Evolutionary conservation across 2,888 invertebrate genomes (phyloP).

Genomic region (Apamea monoglypha): DNA sequence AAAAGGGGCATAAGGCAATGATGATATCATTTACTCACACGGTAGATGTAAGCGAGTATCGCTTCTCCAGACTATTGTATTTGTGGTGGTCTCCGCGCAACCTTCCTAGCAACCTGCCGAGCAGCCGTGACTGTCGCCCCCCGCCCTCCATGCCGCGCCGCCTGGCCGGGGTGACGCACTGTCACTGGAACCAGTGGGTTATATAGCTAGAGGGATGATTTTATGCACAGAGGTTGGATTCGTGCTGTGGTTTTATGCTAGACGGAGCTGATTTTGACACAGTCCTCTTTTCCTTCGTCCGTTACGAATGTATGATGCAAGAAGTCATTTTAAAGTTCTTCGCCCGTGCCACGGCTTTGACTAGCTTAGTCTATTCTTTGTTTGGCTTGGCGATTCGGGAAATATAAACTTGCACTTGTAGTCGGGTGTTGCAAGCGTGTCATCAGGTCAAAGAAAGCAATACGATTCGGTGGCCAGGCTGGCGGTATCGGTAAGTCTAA

Average conservation of each 20-base stretch:
- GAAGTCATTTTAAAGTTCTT: neutral
- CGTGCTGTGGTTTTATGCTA: neutral
- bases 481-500: too few relatives aligned
- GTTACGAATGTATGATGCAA: neutral
- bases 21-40: slow-evolving; percentile 71
- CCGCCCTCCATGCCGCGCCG: slow-evolving; percentile 80
- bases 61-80: slow-evolving; percentile 74
- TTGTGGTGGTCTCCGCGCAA: slow-evolving; percentile 83
- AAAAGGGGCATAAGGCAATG: too few relatives aligned
- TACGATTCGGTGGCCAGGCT: neutral
- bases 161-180: slow-evolving; percentile 57
- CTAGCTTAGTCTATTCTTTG: neutral
- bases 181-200: slow-evolving; percentile 28
- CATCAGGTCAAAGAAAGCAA: neutral
- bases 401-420: neutral
- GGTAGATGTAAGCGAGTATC: slow-evolving; percentile 79
- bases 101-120: slow-evolving; percentile 80
- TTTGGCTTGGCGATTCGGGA: neutral
- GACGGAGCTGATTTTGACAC: neutral
- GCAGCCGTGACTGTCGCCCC: slow-evolving; percentile 81
- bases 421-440: neutral
- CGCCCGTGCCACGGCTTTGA: neutral
- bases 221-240: neutral
- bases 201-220: neutral
- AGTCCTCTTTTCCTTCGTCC: neutral